These are phyloP conservation scores for Flexamia atlantica DNA, from an alignment of 2,888 invertebrate genomes.

Conservation along the genomic window DNA sequence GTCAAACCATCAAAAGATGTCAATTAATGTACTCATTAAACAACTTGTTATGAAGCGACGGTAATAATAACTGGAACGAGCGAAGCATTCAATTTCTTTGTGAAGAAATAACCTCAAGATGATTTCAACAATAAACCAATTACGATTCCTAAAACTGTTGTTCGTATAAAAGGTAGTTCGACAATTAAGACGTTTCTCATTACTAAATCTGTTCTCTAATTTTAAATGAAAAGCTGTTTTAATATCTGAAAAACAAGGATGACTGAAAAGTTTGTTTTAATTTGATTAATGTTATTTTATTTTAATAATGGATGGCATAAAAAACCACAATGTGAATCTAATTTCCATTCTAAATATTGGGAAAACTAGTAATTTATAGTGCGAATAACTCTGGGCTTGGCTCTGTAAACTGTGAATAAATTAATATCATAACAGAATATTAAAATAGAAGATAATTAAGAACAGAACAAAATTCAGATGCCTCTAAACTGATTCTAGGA, in stretches of 20 bases:
- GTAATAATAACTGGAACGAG: constrained; percentile 47
- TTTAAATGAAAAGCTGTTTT: not conserved
- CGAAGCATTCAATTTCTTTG: constrained; percentile 51
- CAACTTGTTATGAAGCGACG: constrained; percentile 43
- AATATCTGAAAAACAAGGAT: too few species aligned
- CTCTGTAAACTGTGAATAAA: too few species aligned
- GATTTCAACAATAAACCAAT: constrained; percentile 55
- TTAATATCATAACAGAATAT: too few species aligned
- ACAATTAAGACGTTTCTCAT: not conserved
- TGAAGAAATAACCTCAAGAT: constrained; percentile 22
- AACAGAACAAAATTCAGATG: too few species aligned
- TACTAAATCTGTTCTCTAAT: not conserved
- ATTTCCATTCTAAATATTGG: too few species aligned
- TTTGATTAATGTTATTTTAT: too few species aligned
- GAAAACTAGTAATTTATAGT: too few species aligned
- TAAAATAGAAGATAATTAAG: too few species aligned
- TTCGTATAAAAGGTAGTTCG: not conserved
- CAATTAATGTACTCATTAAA: constrained; percentile 55
- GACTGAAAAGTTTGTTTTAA: not conserved
- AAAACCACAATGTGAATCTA: too few species aligned
- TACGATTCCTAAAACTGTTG: constrained; percentile 34
- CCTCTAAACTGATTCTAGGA: too few species aligned
- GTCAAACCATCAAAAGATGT: constrained; percentile 52
- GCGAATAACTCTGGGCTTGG: too few species aligned
- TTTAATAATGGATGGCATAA: too few species aligned